A percentile compares a stretch with the other conserved stretches of the same genome.
Conservation (phyloP, 1,140 invertebrate genomes). For the Macrostomum lignano region DNA sequence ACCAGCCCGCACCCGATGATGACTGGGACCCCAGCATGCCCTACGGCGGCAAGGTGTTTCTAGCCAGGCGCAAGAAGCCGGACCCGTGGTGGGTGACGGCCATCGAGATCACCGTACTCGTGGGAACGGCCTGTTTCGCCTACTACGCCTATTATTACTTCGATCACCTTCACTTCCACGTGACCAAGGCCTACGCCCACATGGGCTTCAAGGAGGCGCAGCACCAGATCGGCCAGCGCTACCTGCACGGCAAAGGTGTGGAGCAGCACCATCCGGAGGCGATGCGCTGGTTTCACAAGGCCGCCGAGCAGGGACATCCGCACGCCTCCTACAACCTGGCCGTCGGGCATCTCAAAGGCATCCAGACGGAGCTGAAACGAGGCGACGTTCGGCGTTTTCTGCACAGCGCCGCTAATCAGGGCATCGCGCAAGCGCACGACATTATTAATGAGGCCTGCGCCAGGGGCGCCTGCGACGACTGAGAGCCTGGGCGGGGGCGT, state of each 20-base stretch:
- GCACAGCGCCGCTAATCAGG: constrained; percentile 21
- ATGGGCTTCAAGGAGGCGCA: constrained; percentile 31
- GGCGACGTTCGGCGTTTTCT: constrained; percentile 24
- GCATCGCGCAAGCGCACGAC: constrained; percentile 20
- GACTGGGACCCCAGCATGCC: constrained; percentile 25
- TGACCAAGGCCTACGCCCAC: constrained; percentile 30
- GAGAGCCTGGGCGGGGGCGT: too few relatives aligned
- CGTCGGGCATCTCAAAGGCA: constrained; percentile 32
- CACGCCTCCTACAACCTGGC: constrained; percentile 34
- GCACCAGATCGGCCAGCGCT: constrained; percentile 31
- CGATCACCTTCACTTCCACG: constrained; percentile 32
- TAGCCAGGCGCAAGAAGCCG: constrained; percentile 27
- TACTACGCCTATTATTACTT: constrained; percentile 31
- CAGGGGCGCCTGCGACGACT: constrained; percentile 12
- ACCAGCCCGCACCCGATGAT: too few relatives aligned
- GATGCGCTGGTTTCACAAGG: constrained; percentile 32
- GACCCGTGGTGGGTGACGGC: constrained; percentile 17
- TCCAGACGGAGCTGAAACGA: constrained; percentile 17
- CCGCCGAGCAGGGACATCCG: constrained; percentile 32
- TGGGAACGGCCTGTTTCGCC: constrained; percentile 13
- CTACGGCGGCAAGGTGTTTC: constrained; percentile 29
- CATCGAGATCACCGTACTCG: constrained; percentile 20
- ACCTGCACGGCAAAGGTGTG: constrained; percentile 31
- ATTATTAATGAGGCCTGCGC: constrained; percentile 21
- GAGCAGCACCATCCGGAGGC: constrained; percentile 27